phyloP scores from a whole-genome alignment of 2,888 invertebrate genomes.

The Serrognathus titanus region DNA sequence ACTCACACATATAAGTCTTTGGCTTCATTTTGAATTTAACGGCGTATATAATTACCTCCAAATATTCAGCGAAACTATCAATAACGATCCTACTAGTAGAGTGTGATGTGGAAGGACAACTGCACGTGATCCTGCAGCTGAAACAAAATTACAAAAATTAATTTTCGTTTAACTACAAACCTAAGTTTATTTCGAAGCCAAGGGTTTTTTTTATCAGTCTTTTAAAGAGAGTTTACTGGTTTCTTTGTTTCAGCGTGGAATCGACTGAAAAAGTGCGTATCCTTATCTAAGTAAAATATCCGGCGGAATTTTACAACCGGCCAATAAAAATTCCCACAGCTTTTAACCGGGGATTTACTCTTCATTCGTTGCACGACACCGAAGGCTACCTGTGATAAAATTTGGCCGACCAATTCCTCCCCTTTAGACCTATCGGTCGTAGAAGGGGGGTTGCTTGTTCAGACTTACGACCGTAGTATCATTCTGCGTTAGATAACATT shows the following conservation, averaged over 20 bases:
- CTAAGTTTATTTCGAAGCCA: not conserved
- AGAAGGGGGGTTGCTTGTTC: too few relatives aligned
- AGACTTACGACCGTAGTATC: too few relatives aligned
- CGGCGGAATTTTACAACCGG: too few relatives aligned
- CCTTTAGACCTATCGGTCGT: too few relatives aligned
- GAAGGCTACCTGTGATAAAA: too few relatives aligned
- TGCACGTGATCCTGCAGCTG: slow-evolving; percentile 44
- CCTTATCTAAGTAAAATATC: too few relatives aligned
- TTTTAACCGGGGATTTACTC: not conserved
- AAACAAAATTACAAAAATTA: slow-evolving; percentile 29
- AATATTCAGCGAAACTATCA: slow-evolving; percentile 32
- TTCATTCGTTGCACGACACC: not conserved
- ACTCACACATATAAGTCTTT: slow-evolving; percentile 8
- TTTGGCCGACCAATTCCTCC: too few relatives aligned
- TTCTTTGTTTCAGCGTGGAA: too few relatives aligned
- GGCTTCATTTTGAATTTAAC: not conserved
- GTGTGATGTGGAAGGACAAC: slow-evolving; percentile 36
- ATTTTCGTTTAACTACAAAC: not conserved
- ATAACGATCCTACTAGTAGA: slow-evolving; percentile 37
- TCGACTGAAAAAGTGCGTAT: too few relatives aligned
- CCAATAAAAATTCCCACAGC: not conserved
- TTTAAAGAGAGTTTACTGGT: too few relatives aligned
- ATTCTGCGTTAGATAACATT: too few relatives aligned
- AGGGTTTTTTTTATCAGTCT: too few relatives aligned
- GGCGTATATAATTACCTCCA: slow-evolving; percentile 37